Evolutionary conservation across 2,113 vertebrate species (phyloP), one percentile per base, ranked within the genome.

Genomic region (Mus spicilegus): DNA sequence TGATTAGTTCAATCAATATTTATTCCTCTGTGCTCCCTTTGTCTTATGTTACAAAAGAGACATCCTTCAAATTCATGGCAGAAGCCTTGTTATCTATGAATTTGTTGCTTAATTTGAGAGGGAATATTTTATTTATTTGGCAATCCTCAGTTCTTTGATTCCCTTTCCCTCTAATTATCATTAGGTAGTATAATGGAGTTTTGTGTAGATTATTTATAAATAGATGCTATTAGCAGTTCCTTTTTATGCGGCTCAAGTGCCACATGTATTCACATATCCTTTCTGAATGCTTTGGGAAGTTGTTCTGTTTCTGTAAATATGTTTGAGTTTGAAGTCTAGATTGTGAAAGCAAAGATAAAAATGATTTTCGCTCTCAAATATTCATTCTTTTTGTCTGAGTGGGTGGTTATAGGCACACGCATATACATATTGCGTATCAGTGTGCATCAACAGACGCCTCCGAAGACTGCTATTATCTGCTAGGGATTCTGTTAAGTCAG

Each of bases 1-100:
- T 98, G 87, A 98, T 98, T 98, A 98, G 97, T 98, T 98, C 97
- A 98, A 98, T 98, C 98, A 98, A 98, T 98, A 98, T 98, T 98
- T 99, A 98, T 98, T 98, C 94, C 98, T 98, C 75, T 96, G 80
- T 89, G 70, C 86, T 26, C 96, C 97, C 96, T 98, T 98, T 98
- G 98, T 98, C 97, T 98, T 98, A 92, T 92, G 81, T 91, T 98
- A 98, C 96, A 98, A 98, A 98, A 93, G 90, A 97, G 33, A 97
- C 91, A 96, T 97, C 98, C 96, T 98, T 98, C 97, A 98, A 61
- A 98, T 98, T 97, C 95, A 96, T 91, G 97, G 93, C 49, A 73
- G 85, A 97, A 97, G 92, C 90, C 90, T 97, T 96, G 65, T 98
- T 97, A 98, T 97, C 95, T 98, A 67, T 97, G 93, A 98, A 96